phyloP scores from a whole-genome alignment of 2,113 vertebrate genomes.

The Campylomormyrus tamandua region DNA sequence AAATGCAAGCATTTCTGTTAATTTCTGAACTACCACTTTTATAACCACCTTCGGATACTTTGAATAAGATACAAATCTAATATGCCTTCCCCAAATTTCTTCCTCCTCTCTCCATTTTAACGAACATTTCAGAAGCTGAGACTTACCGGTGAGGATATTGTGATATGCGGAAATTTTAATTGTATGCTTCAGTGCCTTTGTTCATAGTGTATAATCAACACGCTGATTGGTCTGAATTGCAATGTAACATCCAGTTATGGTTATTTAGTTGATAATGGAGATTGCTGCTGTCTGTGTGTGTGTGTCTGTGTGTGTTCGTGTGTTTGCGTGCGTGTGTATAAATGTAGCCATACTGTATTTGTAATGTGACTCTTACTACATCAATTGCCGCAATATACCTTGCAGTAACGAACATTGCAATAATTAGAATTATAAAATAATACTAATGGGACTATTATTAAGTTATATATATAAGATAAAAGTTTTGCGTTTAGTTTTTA shows the following conservation, averaged over 20 bases:
- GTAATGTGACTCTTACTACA: not conserved
- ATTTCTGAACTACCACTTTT: not conserved
- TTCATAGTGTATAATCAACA: not conserved
- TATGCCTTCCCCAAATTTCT: not conserved
- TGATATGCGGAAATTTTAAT: not conserved
- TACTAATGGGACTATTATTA: not conserved
- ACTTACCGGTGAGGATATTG: not conserved
- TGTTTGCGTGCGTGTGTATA: not conserved
- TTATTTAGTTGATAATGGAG: not conserved
- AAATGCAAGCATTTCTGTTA: not conserved
- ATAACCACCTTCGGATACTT: not conserved
- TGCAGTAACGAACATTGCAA: not conserved
- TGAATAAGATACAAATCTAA: not conserved
- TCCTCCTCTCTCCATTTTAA: not conserved
- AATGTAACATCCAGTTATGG: not conserved
- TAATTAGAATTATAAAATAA: not conserved
- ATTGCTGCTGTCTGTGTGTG: not conserved
- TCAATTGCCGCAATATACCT: not conserved
- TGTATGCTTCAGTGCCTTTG: not conserved
- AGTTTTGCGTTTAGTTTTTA: not conserved
- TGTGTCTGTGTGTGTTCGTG: not conserved
- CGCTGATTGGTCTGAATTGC: not conserved
- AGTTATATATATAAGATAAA: not conserved
- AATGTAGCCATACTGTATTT: not conserved
- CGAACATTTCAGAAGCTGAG: not conserved